A percentile compares a stretch with the other conserved stretches of the same genome.
Evolutionary conservation across 2,888 invertebrate genomes (phyloP).

Genomic region (Leptogaster cylindrica): DNA sequence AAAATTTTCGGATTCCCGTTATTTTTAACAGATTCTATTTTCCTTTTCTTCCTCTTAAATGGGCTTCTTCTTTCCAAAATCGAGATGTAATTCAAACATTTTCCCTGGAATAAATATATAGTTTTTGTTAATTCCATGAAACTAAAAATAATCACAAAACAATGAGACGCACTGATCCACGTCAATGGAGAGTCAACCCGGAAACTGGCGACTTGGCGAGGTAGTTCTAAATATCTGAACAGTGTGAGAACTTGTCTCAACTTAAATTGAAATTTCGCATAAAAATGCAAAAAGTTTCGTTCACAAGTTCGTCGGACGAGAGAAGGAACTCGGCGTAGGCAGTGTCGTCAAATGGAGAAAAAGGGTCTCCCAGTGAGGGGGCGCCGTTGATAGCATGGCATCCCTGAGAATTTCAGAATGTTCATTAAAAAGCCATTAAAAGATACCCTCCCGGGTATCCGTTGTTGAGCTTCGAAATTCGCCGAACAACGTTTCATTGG

Average conservation of each 20-base stretch:
- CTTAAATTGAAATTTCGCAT: slow-evolving; percentile 34
- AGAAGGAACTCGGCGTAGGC: neutral
- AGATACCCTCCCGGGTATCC: slow-evolving; percentile 30
- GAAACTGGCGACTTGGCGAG: no score
- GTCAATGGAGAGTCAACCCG: no score
- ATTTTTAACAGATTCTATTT: no score
- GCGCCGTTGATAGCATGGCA: slow-evolving; percentile 5
- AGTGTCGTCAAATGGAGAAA: slow-evolving; percentile 28
- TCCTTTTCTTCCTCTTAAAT: no score
- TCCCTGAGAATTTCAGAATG: slow-evolving; percentile 31
- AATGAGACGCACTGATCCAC: no score
- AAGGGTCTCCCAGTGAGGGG: slow-evolving; percentile 3
- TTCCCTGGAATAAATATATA: no score
- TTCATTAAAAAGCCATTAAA: slow-evolving; percentile 38
- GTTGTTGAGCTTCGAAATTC: slow-evolving; percentile 12
- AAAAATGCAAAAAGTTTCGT: slow-evolving; percentile 29
- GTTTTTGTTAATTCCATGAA: no score
- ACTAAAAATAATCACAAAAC: no score
- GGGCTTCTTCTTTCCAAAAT: no score
- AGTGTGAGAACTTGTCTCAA: slow-evolving; percentile 24
- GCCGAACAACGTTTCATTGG: no score
- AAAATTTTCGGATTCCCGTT: no score
- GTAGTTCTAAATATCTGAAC: slow-evolving; percentile 33
- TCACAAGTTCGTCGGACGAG: neutral
- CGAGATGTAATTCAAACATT: no score